These are phyloP conservation scores for Cercopithecus mona DNA, from an alignment of 2,113 vertebrate species.

Conservation along the genomic window DNA sequence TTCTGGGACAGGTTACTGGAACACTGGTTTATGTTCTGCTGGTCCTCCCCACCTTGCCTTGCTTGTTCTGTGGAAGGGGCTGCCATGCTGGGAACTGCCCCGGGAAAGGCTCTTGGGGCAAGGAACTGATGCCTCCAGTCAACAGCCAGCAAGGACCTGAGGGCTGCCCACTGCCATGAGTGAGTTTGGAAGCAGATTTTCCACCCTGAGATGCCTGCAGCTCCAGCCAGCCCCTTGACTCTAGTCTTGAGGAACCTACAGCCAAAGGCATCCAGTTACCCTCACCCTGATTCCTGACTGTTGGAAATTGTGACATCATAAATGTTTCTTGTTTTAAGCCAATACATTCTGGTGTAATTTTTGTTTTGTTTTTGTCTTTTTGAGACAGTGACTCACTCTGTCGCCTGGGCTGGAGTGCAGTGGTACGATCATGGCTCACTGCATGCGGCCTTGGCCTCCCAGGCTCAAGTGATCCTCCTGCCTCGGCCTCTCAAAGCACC, in stretches of 20 bases:
- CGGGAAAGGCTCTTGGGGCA: accelerated
- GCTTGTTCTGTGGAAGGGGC: no score
- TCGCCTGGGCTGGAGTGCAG: no score
- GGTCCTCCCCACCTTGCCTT: neutral
- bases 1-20: neutral
- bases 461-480: no score
- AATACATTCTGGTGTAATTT: neutral
- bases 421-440: no score
- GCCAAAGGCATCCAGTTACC: neutral
- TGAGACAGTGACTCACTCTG: no score
- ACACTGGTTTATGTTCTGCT: neutral
- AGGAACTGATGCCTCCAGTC: neutral
- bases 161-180: neutral
- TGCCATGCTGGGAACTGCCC: no score
- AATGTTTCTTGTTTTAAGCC: neutral
- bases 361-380: no score
- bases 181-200: neutral
- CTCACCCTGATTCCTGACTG: neutral
- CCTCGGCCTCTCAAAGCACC: no score
- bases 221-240: neutral
- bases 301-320: neutral
- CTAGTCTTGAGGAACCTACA: neutral
- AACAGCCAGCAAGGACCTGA: neutral
- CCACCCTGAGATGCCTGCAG: neutral
- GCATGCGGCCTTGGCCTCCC: no score